Evolutionary conservation across 2,113 vertebrate species (phyloP).

Genomic region (Hyperoodon ampullatus): DNA sequence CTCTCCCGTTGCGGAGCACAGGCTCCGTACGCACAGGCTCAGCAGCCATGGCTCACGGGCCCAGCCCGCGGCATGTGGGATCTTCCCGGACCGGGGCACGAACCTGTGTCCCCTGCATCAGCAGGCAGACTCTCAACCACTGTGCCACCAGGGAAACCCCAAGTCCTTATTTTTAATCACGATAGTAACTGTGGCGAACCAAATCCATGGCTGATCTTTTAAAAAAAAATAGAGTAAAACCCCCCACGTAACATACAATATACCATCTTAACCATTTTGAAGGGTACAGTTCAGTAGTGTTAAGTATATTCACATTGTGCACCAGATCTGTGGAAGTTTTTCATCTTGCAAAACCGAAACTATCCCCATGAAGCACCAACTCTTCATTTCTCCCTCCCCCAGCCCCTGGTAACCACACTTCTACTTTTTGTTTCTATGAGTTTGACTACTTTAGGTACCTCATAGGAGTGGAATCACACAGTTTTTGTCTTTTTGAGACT

Average conservation of each 20-base stretch:
- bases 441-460: not conserved
- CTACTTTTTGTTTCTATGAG: not conserved
- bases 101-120: too few species aligned
- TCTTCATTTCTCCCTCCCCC: not conserved
- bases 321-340: not conserved
- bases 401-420: not conserved
- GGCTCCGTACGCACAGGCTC: too few species aligned
- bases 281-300: not conserved
- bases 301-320: not conserved
- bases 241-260: not conserved
- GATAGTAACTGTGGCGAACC: not conserved
- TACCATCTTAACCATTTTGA: not conserved
- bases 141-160: too few species aligned
- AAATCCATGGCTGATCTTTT: not conserved
- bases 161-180: not conserved
- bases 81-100: too few species aligned
- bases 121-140: too few species aligned
- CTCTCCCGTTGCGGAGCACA: too few species aligned
- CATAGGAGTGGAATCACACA: not conserved
- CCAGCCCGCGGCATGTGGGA: too few species aligned
- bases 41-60: too few species aligned
- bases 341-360: not conserved
- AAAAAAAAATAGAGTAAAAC: not conserved
- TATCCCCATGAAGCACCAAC: not conserved
- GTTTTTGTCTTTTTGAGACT: not conserved